Evolutionary conservation across 1,140 invertebrate species (phyloP), one percentile per base, ranked within the genome.

Genomic region (Atta colombica): DNA sequence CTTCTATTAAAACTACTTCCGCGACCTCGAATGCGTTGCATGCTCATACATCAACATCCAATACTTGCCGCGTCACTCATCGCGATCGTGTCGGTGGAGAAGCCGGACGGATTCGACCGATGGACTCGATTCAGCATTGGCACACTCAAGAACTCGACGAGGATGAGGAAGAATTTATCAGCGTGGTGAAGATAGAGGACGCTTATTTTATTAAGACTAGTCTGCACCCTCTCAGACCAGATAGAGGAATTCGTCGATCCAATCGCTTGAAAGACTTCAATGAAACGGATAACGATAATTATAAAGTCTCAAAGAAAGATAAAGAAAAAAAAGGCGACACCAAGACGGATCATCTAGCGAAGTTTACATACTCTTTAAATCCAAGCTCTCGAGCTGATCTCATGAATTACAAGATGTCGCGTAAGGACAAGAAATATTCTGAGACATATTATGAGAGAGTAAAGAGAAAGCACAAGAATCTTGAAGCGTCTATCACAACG

Each of bases 371-470:
- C 68, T 94, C 94, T 39, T 91, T 94, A n/a, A 93, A 95, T 69
- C 92, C 94, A 0, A 51, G 66, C 5, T 75, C 82, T 2, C 94
- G 92, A 18, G 35, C 82, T 0, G 91, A 91, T n/a, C 21, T 93
- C 6, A 94, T 92, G 87, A 92, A 93, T 61, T 94, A 93, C 55
- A 94, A 93, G 77, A 93, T 95, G 89, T 94, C 94, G 3, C 82
- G 94, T 8, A 95, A 94, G 61, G 94, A 95, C 65, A 95, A 95
- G 69, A 95, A 95, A 75, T 87, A 94, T 25, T 94, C 94, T 0
- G 93, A 94, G 45, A 95, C 95, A 2, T 95, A 95, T 80, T 85
- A 93, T 4, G 95, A 95, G 78, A 92, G 87, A 16, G 80, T 94
- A 74, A 89, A 89, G 31, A 89, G 88, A 16, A 89, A 92, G 53